Evolutionary conservation across 2,888 invertebrate genomes (phyloP).

Genomic region (Phaedon cochleariae): DNA sequence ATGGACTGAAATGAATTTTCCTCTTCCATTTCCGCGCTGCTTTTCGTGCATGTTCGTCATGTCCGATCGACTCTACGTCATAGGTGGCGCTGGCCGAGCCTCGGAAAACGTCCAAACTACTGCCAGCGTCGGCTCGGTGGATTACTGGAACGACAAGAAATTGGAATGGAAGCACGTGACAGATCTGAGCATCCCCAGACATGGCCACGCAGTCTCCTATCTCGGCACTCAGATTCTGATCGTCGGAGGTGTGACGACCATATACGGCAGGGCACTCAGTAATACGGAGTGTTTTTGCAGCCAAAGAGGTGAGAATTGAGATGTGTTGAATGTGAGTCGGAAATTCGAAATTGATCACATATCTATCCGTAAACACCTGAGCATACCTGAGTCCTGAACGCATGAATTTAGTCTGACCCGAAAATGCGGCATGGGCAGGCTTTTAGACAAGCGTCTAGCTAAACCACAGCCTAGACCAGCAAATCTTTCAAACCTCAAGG

Average conservation of each 20-base stretch:
- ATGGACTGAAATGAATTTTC: constrained; percentile 67
- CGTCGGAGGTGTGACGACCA: constrained; percentile 73
- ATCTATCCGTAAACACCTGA: too few species aligned
- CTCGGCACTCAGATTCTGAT: constrained; percentile 72
- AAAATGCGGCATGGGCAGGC: too few species aligned
- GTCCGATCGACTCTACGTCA: constrained; percentile 70
- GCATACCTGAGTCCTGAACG: too few species aligned
- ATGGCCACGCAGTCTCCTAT: constrained; percentile 72
- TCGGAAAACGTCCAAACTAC: constrained; percentile 56
- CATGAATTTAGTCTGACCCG: too few species aligned
- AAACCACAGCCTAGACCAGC: too few species aligned
- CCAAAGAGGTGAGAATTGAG: constrained; percentile 60
- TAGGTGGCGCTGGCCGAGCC: constrained; percentile 73
- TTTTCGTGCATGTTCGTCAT: constrained; percentile 65
- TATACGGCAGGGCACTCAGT: constrained; percentile 70
- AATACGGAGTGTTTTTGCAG: constrained; percentile 75
- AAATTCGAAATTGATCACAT: not conserved
- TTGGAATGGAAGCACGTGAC: constrained; percentile 68
- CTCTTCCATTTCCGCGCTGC: constrained; percentile 66
- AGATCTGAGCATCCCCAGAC: constrained; percentile 71
- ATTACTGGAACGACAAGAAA: constrained; percentile 68
- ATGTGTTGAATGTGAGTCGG: too few species aligned
- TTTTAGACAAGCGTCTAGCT: too few species aligned
- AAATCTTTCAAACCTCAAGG: too few species aligned
- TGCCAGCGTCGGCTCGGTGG: constrained; percentile 69